phyloP scores from a whole-genome alignment of 1,140 invertebrate species.

The Schmidtea mediterranea region DNA sequence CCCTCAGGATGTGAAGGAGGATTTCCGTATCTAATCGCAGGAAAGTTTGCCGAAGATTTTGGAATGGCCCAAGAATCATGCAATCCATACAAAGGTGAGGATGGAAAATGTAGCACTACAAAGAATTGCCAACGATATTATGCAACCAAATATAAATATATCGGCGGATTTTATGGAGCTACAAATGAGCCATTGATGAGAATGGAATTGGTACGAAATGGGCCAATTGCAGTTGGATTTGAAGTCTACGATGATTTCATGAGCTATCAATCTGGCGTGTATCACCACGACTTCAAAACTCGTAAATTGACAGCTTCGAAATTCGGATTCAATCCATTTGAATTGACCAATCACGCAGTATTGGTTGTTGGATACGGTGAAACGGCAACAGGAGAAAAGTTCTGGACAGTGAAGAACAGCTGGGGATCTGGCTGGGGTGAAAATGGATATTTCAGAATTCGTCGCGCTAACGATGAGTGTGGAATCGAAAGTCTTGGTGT shows the following conservation, averaged over 20 bases:
- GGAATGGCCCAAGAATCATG: conserved; percentile 29
- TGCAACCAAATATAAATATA: conserved; percentile 27
- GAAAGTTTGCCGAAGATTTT: conserved; percentile 30
- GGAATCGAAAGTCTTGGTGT: conserved; percentile 2
- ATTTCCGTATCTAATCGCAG: conserved; percentile 32
- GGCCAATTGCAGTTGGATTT: conserved; percentile 32
- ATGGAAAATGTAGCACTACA: conserved; percentile 16
- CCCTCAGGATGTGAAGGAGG: conserved; percentile 29
- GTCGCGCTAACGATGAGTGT: background rate
- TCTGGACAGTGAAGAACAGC: conserved; percentile 9
- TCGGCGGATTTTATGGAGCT: conserved; percentile 30
- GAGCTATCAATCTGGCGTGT: conserved; percentile 8
- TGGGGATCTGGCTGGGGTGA: conserved; percentile 5
- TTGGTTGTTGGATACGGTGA: conserved; percentile 20
- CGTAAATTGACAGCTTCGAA: conserved; percentile 7
- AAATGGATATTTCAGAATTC: conserved; percentile 5
- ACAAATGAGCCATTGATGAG: conserved; percentile 29
- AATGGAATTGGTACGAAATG: conserved; percentile 27
- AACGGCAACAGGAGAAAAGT: conserved; percentile 11
- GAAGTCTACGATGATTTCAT: conserved; percentile 23
- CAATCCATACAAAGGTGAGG: conserved; percentile 27
- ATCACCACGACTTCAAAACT: conserved; percentile 4
- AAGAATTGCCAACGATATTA: conserved; percentile 21
- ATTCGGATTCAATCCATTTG: conserved; percentile 9
- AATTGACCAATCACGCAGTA: conserved; percentile 16